Evolutionary conservation across 2,888 invertebrate species (phyloP), one percentile per base, ranked within the genome.

Genomic region (Synergus gifuensis): DNA sequence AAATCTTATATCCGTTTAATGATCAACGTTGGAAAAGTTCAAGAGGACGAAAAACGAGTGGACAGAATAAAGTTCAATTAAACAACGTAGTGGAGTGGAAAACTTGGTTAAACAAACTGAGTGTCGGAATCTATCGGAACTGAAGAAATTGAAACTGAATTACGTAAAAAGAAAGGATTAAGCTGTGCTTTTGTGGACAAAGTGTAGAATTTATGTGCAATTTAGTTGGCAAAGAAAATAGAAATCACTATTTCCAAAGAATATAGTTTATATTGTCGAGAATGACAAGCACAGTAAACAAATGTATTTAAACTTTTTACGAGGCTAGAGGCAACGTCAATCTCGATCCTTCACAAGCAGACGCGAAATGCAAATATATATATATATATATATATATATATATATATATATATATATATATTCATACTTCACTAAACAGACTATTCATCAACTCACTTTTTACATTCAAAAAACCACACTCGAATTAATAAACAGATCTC

Each of bases 21-120:
- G n/a, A 54, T 3, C 8, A 9, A 54, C 54, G n/a, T n/a, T n/a
- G n/a, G n/a, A 3, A 54, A n/a, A 54, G 54, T 0, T 9, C 8
- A 5, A 54, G 54, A n/a, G 9, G 8, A n/a, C 9, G 3, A n/a
- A 54, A n/a, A 54, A n/a, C n/a, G n/a, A n/a, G n/a, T 54, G n/a
- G n/a, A 54, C 8, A n/a, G 49, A 69, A 49, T 28, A n/a, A 28
- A 69, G 69, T 69, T 69, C 28, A 69, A 69, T 49, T 46, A 44
- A 46, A 46, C 22, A 69, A 44, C 16, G 18, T 46, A 69, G 14
- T 49, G 44, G 28, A 69, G 28, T 28, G 28, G 69, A 69, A 69
- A 69, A 69, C 69, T 69, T 49, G 69, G 49, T 69, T 16, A 69
- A 69, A 49, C 22, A 69, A 28, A 46, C 14, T 18, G 28, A 46